Percentiles rank a stretch among this genome's conserved stretches.
These are phyloP conservation scores for Chloebia gouldiae DNA, from an alignment of 2,113 vertebrate genomes.

Conservation along the genomic window DNA sequence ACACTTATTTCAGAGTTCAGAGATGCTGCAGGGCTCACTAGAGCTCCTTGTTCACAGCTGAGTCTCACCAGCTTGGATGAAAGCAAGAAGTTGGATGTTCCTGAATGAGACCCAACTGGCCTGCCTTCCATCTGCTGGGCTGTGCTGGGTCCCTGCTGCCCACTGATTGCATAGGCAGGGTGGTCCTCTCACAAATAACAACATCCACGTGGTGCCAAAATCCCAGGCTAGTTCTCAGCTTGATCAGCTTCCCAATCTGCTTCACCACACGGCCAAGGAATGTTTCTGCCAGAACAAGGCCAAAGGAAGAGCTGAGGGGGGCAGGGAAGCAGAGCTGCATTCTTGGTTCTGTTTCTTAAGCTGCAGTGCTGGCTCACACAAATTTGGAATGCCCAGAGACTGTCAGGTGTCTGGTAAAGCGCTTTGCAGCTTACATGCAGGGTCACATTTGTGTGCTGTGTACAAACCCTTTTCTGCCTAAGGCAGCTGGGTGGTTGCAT, in stretches of 20 bases:
- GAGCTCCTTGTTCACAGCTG: neutral
- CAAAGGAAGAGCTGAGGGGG: neutral
- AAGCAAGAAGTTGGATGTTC: neutral
- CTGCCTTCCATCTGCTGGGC: slow-evolving; percentile 19
- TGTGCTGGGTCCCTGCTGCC: neutral
- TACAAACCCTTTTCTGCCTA: neutral
- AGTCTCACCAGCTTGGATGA: neutral
- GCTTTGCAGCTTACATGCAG: fast-evolving
- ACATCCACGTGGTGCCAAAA: neutral
- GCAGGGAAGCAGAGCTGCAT: neutral
- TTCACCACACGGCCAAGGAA: neutral
- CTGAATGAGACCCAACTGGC: neutral
- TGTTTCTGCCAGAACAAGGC: neutral
- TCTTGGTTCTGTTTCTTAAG: neutral
- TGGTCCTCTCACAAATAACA: slow-evolving; percentile 25
- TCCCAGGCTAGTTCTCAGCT: slow-evolving; percentile 31
- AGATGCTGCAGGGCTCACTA: neutral
- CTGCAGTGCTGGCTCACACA: neutral
- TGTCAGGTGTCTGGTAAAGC: neutral
- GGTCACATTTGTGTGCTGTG: neutral
- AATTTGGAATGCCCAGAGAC: neutral
- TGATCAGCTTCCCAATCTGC: slow-evolving; percentile 32
- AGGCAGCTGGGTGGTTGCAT: neutral
- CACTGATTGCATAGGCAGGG: neutral
- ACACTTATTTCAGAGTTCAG: neutral